These are phyloP conservation scores for Philantomba maxwellii DNA, from an alignment of 2,113 vertebrate genomes.

Conservation along the genomic window DNA sequence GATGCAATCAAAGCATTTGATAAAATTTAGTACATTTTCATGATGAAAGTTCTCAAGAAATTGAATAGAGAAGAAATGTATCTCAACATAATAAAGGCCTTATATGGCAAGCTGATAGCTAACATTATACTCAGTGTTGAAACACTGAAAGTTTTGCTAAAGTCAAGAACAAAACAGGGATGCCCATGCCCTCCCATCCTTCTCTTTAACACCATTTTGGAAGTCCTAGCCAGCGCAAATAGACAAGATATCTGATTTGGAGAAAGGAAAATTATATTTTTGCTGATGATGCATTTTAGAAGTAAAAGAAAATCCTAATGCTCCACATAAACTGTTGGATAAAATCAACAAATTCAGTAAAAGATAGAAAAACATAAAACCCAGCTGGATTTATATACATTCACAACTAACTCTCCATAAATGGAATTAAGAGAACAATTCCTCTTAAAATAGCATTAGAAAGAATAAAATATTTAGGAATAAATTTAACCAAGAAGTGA, in stretches of 20 bases:
- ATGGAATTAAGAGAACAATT: neutral
- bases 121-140: neutral
- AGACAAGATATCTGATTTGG: neutral
- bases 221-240: neutral
- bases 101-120: neutral
- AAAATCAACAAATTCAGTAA: neutral
- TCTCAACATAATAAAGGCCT: neutral
- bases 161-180: neutral
- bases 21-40: neutral
- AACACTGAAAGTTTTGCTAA: neutral
- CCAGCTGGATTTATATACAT: neutral
- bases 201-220: neutral
- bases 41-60: neutral
- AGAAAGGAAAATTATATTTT: neutral
- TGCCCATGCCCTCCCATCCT: neutral
- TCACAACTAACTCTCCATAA: neutral
- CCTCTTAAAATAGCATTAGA: neutral
- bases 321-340: neutral
- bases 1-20: neutral
- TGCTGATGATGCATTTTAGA: neutral
- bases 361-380: neutral
- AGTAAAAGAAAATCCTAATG: neutral
- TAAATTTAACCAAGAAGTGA: neutral
- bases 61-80: neutral
- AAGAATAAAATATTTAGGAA: neutral